Evolutionary conservation across 2,888 invertebrate genomes (phyloP).

Genomic region (Eledona agricola): DNA sequence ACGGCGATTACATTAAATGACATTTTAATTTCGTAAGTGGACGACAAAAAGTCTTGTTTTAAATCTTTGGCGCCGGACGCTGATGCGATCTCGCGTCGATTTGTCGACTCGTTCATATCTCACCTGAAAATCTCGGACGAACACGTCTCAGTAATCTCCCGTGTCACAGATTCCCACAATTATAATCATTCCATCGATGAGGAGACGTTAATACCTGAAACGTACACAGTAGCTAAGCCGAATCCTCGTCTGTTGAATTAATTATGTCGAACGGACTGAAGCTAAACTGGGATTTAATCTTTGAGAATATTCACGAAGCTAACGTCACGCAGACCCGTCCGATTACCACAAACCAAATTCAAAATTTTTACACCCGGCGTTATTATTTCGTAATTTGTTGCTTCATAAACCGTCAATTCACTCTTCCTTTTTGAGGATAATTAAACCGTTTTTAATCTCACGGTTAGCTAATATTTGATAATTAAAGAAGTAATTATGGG

Average conservation of each 20-base stretch:
- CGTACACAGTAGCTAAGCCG: conserved; percentile 34
- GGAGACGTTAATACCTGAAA: conserved; percentile 24
- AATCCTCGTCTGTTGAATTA: conserved; percentile 24
- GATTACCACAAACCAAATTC: no score
- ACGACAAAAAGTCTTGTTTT: neutral
- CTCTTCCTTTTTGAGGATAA: no score
- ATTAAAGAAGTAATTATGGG: no score
- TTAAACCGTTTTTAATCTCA: no score
- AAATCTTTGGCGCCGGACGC: neutral
- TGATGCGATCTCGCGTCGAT: neutral
- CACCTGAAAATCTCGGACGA: neutral
- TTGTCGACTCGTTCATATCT: conserved; percentile 2
- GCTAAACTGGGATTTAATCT: conserved; percentile 30
- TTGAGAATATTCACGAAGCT: conserved; percentile 22
- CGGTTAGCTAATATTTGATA: no score
- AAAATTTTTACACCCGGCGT: no score
- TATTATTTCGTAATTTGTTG: no score
- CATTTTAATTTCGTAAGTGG: conserved; percentile 54
- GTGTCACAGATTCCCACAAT: conserved; percentile 30
- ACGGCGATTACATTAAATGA: conserved; percentile 55
- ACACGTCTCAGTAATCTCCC: conserved; percentile 27
- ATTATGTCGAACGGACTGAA: conserved; percentile 29
- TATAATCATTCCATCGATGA: conserved; percentile 37
- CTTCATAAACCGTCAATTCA: no score
- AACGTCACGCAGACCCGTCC: no score